Evolutionary conservation across 1,140 invertebrate species (phyloP).

Genomic region (Drosophila prosaltans): DNA sequence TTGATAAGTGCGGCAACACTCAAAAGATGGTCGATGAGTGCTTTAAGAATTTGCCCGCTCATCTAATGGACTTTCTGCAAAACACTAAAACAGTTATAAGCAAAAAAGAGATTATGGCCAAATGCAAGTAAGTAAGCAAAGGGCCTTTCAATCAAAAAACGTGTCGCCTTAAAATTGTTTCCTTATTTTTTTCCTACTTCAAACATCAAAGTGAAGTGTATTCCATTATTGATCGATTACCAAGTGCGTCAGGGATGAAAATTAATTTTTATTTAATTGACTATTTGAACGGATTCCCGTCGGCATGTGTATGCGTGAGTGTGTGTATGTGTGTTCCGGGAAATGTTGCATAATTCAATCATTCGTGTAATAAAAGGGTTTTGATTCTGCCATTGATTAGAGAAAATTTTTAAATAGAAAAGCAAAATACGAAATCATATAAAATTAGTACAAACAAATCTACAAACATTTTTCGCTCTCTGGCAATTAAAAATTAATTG

Average conservation of each 20-base stretch:
- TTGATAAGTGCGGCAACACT: constrained; percentile 65
- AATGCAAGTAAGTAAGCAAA: constrained; percentile 73
- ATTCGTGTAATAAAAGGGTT: not conserved
- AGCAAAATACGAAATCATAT: too few relatives aligned
- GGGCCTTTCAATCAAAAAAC: not conserved
- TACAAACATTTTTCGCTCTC: not conserved
- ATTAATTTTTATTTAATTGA: constrained; percentile 7
- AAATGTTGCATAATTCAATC: not conserved
- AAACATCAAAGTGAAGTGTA: not conserved
- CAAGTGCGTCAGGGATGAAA: not conserved
- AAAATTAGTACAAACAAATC: too few relatives aligned
- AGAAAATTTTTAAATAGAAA: too few relatives aligned
- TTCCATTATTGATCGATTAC: constrained; percentile 48
- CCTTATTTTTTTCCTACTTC: not conserved
- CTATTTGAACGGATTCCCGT: not conserved
- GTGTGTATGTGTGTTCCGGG: not conserved
- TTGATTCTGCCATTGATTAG: not conserved
- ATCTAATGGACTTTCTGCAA: constrained; percentile 76
- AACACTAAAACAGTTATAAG: constrained; percentile 74
- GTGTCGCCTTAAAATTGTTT: not conserved
- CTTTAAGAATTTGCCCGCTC: constrained; percentile 78
- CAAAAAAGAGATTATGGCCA: constrained; percentile 68
- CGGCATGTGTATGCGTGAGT: not conserved
- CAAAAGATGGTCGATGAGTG: constrained; percentile 78
- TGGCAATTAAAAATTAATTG: not conserved